These are phyloP conservation scores for Ciconia boyciana DNA, from an alignment of 2,113 vertebrate species.

Conservation along the genomic window DNA sequence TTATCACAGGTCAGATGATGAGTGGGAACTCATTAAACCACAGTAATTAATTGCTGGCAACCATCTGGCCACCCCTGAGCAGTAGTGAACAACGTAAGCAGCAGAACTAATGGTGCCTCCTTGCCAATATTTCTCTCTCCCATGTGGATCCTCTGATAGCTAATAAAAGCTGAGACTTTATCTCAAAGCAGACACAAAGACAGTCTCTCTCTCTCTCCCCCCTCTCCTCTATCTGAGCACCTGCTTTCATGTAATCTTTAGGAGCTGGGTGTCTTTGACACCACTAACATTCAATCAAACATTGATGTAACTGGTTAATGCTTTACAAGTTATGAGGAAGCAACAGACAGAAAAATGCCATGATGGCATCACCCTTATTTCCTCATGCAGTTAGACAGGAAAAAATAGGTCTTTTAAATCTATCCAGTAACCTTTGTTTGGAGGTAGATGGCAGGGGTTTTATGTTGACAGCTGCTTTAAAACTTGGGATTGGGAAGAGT, in stretches of 20 bases:
- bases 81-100: constrained; percentile 58
- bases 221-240: background rate
- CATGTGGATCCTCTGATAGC: constrained; percentile 57
- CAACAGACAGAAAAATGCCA: constrained; percentile 18
- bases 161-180: constrained; percentile 62
- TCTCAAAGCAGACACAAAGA: constrained; percentile 52
- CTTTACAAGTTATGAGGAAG: constrained; percentile 53
- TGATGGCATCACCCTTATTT: background rate
- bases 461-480: constrained; percentile 18
- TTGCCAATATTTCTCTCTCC: constrained; percentile 59
- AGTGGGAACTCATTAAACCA: constrained; percentile 67
- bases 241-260: constrained; percentile 37
- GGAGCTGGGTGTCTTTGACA: constrained; percentile 16
- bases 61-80: constrained; percentile 68
- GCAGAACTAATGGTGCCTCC: constrained; percentile 61
- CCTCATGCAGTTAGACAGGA: background rate
- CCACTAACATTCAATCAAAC: constrained; percentile 39
- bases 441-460: background rate
- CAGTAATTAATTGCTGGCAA: constrained; percentile 68
- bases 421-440: constrained; percentile 4
- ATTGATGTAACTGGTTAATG: constrained; percentile 38
- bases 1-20: constrained; percentile 66
- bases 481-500: background rate
- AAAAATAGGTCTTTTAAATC: background rate
- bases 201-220: background rate